Base-by-base conservation (phyloP, 2,888 invertebrate species). In the Reticulitermes lucifugus region DNA sequence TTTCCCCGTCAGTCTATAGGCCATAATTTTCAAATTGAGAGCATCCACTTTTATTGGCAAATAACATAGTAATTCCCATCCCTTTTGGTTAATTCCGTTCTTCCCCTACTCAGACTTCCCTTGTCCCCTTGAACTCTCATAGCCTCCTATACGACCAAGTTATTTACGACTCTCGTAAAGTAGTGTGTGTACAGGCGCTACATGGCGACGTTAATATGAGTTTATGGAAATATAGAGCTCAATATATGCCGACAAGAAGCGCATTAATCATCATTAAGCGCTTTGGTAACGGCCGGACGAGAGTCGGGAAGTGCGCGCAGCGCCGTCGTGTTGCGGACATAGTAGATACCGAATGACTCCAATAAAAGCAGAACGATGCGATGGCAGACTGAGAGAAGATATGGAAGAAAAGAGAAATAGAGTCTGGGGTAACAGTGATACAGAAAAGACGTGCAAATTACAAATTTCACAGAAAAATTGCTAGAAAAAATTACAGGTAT, bases 141-240 rank as follows among this genome's bases (percentile, higher is more conserved):
- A n/a, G 29, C 60, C 22, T 79, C 81, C 79, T 51, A 29, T 79
- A 25, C 84, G 75, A 55, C 85, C 82, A 65, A 65, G 86, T 87
- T 85, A 87, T 86, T 87, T 85, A 85, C 86, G 85, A 85, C 79
- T 46, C 43, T 46, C 77, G 77, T 77, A 77, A 77, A 77, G 77
- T 77, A 73, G 35, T 35, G 29, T 35, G 73, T 41, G 73, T 73
- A 84, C 83, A 83, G 90, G 89, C 90, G 90, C 90, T 90, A 91
- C 90, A 90, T 90, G 91, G 91, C 92, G 91, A 91, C 92, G 91
- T 92, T 92, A 92, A 92, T 92, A 91, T 91, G 91, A 92, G 91
- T 92, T 92, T 92, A 92, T 92, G 92, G 92, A 92, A 92, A 92
- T 92, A 91, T 92, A 92, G 91, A 91, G 91, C 91, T 92, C 92